Evolutionary conservation across 1,140 invertebrate species (phyloP).

Genomic region (Pachypsylla venusta): DNA sequence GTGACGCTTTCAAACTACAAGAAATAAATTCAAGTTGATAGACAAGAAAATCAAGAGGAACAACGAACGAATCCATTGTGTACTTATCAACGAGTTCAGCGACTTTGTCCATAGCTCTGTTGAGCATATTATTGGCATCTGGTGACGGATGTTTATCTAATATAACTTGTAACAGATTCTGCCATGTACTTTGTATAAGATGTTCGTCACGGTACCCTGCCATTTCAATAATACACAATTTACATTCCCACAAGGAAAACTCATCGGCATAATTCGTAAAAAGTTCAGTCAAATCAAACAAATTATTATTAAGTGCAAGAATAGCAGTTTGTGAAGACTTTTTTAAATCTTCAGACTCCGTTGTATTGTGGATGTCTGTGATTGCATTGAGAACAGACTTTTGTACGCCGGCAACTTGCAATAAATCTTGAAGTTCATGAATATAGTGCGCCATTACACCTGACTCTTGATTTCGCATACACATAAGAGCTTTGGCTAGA

Average conservation of each 20-base stretch:
- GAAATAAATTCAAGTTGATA: background rate
- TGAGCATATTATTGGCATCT: background rate
- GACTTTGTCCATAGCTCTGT: background rate
- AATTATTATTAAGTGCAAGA: conserved; percentile 35
- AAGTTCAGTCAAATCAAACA: conserved; percentile 48
- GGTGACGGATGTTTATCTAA: background rate
- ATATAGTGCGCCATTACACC: conserved; percentile 70
- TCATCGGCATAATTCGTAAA: conserved; percentile 72
- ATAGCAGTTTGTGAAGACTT: conserved; percentile 28
- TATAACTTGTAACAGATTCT: background rate
- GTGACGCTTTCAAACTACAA: background rate
- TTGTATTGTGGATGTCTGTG: conserved; percentile 2
- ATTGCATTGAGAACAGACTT: conserved; percentile 28
- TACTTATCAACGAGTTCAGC: background rate
- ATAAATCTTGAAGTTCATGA: conserved; percentile 85
- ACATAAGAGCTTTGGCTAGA: conserved; percentile 85
- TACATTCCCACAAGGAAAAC: conserved; percentile 67
- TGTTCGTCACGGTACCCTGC: conserved; percentile 1
- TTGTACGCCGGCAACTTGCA: conserved; percentile 73
- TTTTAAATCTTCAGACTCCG: background rate
- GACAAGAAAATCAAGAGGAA: background rate
- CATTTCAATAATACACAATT: conserved; percentile 60
- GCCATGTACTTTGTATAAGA: conserved; percentile 1
- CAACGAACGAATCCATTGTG: background rate
- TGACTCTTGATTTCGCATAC: conserved; percentile 72